Percentiles rank a stretch among this genome's conserved stretches.
Evolutionary conservation across 2,888 invertebrate species (phyloP).

Genomic region (Athrips mouffetella): DNA sequence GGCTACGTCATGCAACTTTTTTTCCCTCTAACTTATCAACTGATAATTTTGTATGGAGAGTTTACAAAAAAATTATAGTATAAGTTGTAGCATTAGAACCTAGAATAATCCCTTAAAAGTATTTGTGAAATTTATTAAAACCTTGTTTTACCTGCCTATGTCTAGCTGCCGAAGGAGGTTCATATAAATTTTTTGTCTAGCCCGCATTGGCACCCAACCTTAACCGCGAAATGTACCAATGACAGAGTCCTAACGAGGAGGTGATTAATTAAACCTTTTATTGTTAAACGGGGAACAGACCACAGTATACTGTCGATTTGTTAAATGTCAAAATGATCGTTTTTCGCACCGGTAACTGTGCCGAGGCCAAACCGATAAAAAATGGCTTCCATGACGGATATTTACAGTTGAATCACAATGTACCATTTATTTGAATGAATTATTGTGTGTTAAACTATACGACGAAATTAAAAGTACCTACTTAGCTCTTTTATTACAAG

Average conservation of each 20-base stretch:
- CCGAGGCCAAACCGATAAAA: slow-evolving; percentile 9
- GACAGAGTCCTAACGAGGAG: slow-evolving; percentile 12
- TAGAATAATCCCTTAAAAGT: too few relatives aligned
- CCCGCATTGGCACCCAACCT: background rate
- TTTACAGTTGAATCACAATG: slow-evolving; percentile 9
- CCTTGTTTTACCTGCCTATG: too few relatives aligned
- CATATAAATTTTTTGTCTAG: too few relatives aligned
- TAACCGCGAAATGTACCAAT: slow-evolving; percentile 6
- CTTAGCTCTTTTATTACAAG: too few relatives aligned
- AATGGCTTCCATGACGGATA: slow-evolving; percentile 9
- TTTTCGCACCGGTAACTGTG: slow-evolving; percentile 15
- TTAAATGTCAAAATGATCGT: slow-evolving; percentile 16
- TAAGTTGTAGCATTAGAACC: too few relatives aligned
- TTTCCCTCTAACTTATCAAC: too few relatives aligned
- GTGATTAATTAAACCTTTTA: slow-evolving; percentile 14
- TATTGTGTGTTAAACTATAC: slow-evolving; percentile 4
- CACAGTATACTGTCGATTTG: slow-evolving; percentile 18
- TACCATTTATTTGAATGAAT: slow-evolving; percentile 3
- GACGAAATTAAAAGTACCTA: too few relatives aligned
- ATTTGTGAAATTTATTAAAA: too few relatives aligned
- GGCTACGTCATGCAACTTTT: too few relatives aligned
- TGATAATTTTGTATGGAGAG: too few relatives aligned
- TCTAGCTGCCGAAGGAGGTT: too few relatives aligned
- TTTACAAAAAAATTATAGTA: too few relatives aligned
- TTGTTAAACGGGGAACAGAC: slow-evolving; percentile 8